Conservation (phyloP, 2,888 invertebrate genomes). For the Prenolepis imparis region DNA sequence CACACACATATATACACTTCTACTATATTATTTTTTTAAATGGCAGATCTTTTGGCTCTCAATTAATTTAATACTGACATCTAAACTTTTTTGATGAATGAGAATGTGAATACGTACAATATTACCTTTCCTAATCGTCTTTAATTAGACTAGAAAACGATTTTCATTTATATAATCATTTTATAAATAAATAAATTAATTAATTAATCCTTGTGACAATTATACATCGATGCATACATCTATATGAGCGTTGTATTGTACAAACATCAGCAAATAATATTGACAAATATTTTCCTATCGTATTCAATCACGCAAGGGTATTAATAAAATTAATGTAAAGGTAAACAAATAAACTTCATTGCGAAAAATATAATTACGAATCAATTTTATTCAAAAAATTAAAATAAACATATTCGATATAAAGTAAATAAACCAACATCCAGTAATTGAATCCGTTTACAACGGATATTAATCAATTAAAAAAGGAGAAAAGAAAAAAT, state of each 20-base stretch:
- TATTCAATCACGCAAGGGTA: background rate
- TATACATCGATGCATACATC: slow-evolving; percentile 23
- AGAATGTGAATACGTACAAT: background rate
- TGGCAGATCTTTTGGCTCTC: slow-evolving; percentile 18
- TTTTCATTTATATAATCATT: background rate
- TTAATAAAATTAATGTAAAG: slow-evolving; percentile 38
- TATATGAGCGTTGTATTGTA: slow-evolving; percentile 23
- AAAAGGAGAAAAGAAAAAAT: background rate
- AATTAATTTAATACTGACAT: slow-evolving; percentile 25
- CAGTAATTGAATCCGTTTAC: background rate
- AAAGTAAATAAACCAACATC: slow-evolving; percentile 54
- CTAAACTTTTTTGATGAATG: background rate
- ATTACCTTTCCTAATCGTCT: background rate
- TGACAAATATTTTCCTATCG: background rate
- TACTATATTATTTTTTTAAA: background rate
- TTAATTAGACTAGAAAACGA: background rate
- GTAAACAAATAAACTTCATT: slow-evolving; percentile 41
- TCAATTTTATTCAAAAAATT: slow-evolving; percentile 66
- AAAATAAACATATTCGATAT: slow-evolving; percentile 58
- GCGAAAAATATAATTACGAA: slow-evolving; percentile 64
- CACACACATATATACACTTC: slow-evolving; percentile 6
- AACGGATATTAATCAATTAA: background rate
- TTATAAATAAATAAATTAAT: background rate
- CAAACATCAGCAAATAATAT: slow-evolving; percentile 9
- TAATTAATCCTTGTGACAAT: slow-evolving; percentile 17